These are phyloP conservation scores for Thunnus maccoyii DNA, from an alignment of 2,113 vertebrate genomes.

Conservation along the genomic window DNA sequence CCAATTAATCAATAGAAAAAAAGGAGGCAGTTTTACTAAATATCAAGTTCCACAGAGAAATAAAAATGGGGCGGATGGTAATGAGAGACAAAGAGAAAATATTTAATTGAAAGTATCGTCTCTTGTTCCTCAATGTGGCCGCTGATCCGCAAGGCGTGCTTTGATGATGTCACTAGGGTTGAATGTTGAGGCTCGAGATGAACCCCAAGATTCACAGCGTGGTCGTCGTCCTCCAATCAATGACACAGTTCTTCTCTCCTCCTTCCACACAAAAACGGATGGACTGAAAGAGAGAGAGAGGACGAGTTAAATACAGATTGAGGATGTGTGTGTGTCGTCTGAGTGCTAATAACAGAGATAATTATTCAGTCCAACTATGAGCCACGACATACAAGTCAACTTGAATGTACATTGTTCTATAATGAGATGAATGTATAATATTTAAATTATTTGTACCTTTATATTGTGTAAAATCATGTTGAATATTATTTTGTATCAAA, in stretches of 20 bases:
- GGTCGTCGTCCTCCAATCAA: slow-evolving; percentile 76
- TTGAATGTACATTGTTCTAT: no score
- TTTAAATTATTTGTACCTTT: no score
- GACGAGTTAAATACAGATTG: not conserved
- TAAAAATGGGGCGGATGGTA: slow-evolving; percentile 37
- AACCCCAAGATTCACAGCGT: slow-evolving; percentile 72
- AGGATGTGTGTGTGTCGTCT: not conserved
- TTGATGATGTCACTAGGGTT: slow-evolving; percentile 70
- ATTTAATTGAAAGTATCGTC: slow-evolving; percentile 56
- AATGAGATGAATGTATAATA: no score
- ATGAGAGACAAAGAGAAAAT: slow-evolving; percentile 58
- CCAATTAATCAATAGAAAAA: slow-evolving; percentile 59
- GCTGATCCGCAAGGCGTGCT: slow-evolving; percentile 67
- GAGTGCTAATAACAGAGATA: no score
- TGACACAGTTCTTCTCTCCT: slow-evolving; percentile 63
- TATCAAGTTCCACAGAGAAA: slow-evolving; percentile 63
- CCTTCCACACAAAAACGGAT: slow-evolving; percentile 78
- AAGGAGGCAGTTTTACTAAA: slow-evolving; percentile 58
- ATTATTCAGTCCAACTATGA: no score
- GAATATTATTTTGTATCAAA: no score
- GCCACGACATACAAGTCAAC: no score
- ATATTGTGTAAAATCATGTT: no score
- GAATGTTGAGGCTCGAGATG: slow-evolving; percentile 53
- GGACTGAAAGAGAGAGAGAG: slow-evolving; percentile 43
- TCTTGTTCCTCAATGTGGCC: slow-evolving; percentile 58